Evolutionary conservation across 2,113 vertebrate species (phyloP).

Genomic region (Laterallus jamaicensis): DNA sequence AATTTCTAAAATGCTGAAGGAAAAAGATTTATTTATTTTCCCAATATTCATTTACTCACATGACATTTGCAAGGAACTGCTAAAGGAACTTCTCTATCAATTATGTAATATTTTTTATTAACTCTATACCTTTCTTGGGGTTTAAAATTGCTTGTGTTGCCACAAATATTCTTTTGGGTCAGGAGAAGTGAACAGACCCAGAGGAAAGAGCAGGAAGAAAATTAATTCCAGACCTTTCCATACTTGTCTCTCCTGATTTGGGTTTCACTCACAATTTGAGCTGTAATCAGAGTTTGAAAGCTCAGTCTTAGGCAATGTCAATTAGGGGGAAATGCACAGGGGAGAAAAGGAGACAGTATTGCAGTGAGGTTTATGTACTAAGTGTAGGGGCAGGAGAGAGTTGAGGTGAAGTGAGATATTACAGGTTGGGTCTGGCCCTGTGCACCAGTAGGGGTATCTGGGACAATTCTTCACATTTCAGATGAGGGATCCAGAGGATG

Average conservation of each 20-base stretch:
- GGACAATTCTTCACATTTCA: background rate
- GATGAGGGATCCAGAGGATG: background rate
- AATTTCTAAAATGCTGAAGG: background rate
- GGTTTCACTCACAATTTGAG: background rate
- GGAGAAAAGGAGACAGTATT: background rate
- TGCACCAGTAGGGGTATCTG: fast-evolving
- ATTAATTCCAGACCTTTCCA: background rate
- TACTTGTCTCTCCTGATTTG: background rate
- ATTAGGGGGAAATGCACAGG: background rate
- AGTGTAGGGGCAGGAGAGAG: background rate
- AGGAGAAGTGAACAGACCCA: background rate
- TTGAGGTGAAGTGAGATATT: background rate
- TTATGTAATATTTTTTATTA: background rate
- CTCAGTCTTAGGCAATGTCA: background rate
- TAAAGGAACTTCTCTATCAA: background rate
- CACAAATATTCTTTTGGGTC: background rate
- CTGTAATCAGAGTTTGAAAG: background rate
- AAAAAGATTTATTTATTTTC: background rate
- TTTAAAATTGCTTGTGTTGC: background rate
- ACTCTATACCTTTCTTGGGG: background rate
- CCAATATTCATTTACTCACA: background rate
- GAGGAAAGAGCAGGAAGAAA: background rate
- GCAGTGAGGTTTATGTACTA: background rate
- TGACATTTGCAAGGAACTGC: background rate
- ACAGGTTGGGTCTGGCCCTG: background rate